phyloP scores from a whole-genome alignment of 1,140 invertebrate species.

The Caenorhabditis inopinata region DNA sequence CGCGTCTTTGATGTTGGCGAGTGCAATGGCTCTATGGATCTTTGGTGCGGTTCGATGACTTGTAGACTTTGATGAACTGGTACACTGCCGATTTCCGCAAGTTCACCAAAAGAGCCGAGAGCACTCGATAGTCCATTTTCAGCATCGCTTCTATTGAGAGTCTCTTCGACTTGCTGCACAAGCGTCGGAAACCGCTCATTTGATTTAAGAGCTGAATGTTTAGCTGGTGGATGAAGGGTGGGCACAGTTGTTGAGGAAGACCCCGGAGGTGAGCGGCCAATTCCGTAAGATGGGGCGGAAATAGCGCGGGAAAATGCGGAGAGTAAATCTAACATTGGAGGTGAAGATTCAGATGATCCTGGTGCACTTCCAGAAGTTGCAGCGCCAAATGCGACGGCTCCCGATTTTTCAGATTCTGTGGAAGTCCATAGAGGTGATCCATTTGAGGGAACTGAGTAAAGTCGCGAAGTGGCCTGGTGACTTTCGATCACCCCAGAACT shows the following conservation, averaged over 20 bases:
- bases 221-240: background rate
- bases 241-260: background rate
- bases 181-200: background rate
- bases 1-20: background rate
- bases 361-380: too few relatives aligned
- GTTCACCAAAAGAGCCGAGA: background rate
- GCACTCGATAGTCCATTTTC: background rate
- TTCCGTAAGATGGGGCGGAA: background rate
- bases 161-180: background rate
- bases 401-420: too few relatives aligned
- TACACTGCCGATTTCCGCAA: background rate
- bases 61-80: background rate
- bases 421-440: too few relatives aligned
- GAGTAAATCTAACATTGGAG: too few relatives aligned
- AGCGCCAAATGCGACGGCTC: too few relatives aligned
- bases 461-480: too few relatives aligned
- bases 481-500: too few relatives aligned
- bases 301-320: background rate
- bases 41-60: background rate
- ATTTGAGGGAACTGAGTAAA: too few relatives aligned
- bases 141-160: background rate
- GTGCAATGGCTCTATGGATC: background rate
- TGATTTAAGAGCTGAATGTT: background rate
- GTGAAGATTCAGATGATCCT: too few relatives aligned
- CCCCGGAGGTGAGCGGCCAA: background rate